phyloP scores from a whole-genome alignment of 35 echinoderm and acorn worm species.

The Hemicentrotus pulcherrimus region DNA sequence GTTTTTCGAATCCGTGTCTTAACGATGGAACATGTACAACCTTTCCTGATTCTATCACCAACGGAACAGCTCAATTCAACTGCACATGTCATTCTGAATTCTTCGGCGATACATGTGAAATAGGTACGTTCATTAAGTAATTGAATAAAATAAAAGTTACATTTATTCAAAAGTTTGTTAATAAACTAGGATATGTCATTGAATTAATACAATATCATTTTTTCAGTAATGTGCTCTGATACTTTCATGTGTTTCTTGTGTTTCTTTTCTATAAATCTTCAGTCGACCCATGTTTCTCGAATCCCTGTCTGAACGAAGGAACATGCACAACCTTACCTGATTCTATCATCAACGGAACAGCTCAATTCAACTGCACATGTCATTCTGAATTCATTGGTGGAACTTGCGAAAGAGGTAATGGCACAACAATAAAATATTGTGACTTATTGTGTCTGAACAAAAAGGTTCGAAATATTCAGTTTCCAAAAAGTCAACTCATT shows the following conservation, averaged over 20 bases:
- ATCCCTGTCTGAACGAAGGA: conserved; percentile 32
- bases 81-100: conserved; percentile 60
- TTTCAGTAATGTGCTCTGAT: too few species aligned
- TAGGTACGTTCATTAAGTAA: background rate
- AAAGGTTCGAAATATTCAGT: too few species aligned
- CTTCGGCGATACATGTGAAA: conserved; percentile 38
- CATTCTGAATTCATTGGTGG: background rate
- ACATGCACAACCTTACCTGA: background rate
- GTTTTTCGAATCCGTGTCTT: conserved; percentile 34
- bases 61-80: conserved; percentile 37
- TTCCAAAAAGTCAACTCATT: too few species aligned
- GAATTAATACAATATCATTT: too few species aligned
- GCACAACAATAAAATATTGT: background rate
- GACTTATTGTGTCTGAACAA: too few species aligned
- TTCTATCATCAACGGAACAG: background rate
- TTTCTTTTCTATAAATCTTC: background rate
- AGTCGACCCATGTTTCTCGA: conserved; percentile 32
- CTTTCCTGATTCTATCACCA: background rate
- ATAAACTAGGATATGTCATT: too few species aligned
- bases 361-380: conserved; percentile 39
- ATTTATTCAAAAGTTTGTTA: too few species aligned
- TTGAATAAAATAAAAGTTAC: too few species aligned
- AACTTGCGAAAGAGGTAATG: background rate
- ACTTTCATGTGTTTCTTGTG: too few species aligned
- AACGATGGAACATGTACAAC: background rate